These are phyloP conservation scores for Papilio helenus DNA, from an alignment of 1,140 invertebrate genomes.

Conservation along the genomic window DNA sequence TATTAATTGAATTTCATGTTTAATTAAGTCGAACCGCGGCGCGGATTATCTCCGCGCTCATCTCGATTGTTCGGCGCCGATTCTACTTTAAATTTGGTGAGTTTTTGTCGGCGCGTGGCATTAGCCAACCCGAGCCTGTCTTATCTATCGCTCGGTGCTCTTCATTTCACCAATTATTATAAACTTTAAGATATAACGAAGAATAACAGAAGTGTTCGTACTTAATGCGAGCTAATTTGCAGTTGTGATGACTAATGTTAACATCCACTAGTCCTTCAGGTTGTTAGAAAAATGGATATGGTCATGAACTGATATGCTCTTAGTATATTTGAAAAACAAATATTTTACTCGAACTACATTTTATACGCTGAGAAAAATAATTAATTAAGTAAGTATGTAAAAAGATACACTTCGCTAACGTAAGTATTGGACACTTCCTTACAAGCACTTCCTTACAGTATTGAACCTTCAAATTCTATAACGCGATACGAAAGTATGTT, in stretches of 20 bases:
- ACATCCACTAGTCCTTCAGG: neutral
- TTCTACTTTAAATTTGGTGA: conserved; percentile 60
- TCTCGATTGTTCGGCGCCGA: conserved; percentile 64
- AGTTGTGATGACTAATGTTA: neutral
- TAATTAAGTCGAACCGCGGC: conserved; percentile 75
- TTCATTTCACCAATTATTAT: conserved; percentile 15
- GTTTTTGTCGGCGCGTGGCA: conserved; percentile 59
- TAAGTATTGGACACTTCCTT: too few species aligned
- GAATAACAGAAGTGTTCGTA: neutral
- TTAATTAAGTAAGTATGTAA: too few species aligned
- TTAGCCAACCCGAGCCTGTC: conserved; percentile 21
- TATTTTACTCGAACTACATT: too few species aligned
- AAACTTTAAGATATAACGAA: neutral
- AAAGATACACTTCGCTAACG: too few species aligned
- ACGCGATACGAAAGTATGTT: neutral
- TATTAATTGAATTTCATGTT: conserved; percentile 83
- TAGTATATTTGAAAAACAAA: neutral
- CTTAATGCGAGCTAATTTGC: neutral
- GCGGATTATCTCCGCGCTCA: conserved; percentile 66
- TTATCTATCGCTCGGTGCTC: conserved; percentile 19
- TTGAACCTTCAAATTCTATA: neutral
- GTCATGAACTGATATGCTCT: neutral
- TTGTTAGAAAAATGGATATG: neutral
- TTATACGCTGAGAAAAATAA: neutral
- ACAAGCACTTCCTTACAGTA: too few species aligned